Conservation (phyloP, 2,888 invertebrate genomes). For the Acrobasis suavella region DNA sequence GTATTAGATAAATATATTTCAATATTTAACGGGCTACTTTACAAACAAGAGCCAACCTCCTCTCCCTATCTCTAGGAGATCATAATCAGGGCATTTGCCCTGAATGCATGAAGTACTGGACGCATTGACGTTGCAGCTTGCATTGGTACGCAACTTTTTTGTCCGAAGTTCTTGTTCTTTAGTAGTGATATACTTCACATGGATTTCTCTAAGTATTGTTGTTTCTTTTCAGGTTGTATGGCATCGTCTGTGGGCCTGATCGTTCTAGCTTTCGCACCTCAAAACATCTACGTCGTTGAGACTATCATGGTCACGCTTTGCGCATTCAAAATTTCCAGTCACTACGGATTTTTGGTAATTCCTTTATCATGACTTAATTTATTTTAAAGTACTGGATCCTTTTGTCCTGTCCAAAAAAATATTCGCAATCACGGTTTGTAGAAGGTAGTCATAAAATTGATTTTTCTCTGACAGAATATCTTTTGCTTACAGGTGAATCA, state of each 20-base stretch:
- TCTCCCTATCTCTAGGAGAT: too few species aligned
- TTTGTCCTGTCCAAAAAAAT: neutral
- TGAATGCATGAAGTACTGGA: too few species aligned
- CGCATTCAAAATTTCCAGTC: constrained; percentile 78
- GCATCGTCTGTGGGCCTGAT: constrained; percentile 55
- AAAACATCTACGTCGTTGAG: constrained; percentile 62
- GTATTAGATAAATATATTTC: too few species aligned
- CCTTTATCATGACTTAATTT: neutral
- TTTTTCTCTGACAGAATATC: neutral
- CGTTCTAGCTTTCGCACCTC: constrained; percentile 64
- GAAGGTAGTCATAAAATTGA: constrained; percentile 58
- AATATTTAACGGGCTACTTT: too few species aligned
- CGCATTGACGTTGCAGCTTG: too few species aligned
- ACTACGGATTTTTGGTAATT: constrained; percentile 36
- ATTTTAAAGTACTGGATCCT: neutral
- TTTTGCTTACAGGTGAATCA: constrained; percentile 86
- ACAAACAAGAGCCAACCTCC: too few species aligned
- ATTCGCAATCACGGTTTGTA: neutral
- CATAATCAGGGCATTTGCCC: too few species aligned
- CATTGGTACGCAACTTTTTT: too few species aligned
- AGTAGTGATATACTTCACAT: neutral
- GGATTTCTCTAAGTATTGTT: neutral
- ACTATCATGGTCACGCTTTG: constrained; percentile 78
- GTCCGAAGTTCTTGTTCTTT: neutral
- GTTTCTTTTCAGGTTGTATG: constrained; percentile 26